Percentiles rank a stretch among this genome's conserved stretches.
These are phyloP conservation scores for Drosophila atroscutellata DNA, from an alignment of 2,888 invertebrate genomes.

Conservation along the genomic window DNA sequence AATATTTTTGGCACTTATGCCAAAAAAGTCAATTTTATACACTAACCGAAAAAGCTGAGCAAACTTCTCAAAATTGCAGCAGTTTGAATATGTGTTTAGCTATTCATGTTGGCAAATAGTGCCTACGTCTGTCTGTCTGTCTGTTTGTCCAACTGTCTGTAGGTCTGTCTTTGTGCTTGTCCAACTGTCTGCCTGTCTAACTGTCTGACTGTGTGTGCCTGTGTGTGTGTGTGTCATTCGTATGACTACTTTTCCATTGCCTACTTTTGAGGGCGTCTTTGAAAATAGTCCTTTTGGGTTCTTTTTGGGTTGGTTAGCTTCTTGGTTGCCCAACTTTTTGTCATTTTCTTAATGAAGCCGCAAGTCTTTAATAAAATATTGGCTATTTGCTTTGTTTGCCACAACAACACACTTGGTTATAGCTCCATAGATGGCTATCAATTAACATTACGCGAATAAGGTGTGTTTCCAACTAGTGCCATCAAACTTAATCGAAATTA, in stretches of 20 bases:
- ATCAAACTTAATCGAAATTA: conserved; percentile 11
- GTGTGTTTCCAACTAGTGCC: conserved; percentile 35
- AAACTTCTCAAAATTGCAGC: conserved; percentile 20
- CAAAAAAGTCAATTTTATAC: conserved; percentile 14
- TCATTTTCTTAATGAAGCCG: conserved; percentile 44
- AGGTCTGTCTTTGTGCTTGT: too few species aligned
- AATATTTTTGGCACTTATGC: neutral
- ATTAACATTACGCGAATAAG: conserved; percentile 14
- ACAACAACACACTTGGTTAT: neutral
- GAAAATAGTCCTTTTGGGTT: conserved; percentile 26
- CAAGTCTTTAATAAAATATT: conserved; percentile 51
- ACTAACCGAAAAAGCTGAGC: conserved; percentile 5
- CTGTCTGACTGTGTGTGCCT: neutral
- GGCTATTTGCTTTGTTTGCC: conserved; percentile 60
- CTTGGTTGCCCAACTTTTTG: conserved; percentile 7
- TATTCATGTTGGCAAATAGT: neutral
- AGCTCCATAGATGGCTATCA: conserved; percentile 8
- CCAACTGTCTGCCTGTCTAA: neutral
- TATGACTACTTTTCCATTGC: conserved; percentile 50
- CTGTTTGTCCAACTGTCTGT: neutral
- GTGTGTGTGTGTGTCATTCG: conserved; percentile 1
- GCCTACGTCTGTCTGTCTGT: neutral
- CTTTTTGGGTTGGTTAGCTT: too few species aligned
- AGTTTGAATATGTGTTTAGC: conserved; percentile 23
- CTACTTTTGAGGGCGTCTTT: conserved; percentile 65